Evolutionary conservation across 2,797 vertebrate species (phyloP).

Genomic region (Spea hammondii): DNA sequence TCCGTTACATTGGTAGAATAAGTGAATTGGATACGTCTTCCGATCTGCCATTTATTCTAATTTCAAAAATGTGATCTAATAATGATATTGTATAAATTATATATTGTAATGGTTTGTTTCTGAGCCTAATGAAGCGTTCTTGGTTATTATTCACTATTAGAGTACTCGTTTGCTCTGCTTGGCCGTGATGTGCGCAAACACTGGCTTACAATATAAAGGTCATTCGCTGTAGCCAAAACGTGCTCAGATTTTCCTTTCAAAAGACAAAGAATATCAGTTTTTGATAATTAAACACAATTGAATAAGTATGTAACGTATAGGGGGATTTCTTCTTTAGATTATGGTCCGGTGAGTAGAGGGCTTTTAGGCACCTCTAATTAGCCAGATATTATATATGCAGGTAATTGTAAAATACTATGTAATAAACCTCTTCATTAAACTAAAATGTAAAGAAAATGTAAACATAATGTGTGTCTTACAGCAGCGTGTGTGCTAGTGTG

Average conservation of each 20-base stretch:
- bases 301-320: no score
- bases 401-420: no score
- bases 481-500: no score
- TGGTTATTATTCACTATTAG: constrained; percentile 2
- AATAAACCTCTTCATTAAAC: no score
- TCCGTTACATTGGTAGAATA: neutral
- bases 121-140: constrained; percentile 3
- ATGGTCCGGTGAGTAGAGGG: no score
- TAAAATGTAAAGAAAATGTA: no score
- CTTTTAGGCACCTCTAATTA: no score
- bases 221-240: neutral
- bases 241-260: neutral
- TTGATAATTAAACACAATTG: no score
- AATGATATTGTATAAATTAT: neutral
- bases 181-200: neutral
- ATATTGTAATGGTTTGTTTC: neutral
- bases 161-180: neutral
- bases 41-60: neutral
- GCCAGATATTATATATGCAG: no score
- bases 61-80: neutral
- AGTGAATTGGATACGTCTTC: neutral
- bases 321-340: no score
- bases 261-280: no score
- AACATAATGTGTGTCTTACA: no score
- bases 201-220: neutral